A percentile compares a stretch with the other conserved stretches of the same genome.
Evolutionary conservation across 1,140 invertebrate genomes (phyloP).

Genomic region (Philaenus spumarius): DNA sequence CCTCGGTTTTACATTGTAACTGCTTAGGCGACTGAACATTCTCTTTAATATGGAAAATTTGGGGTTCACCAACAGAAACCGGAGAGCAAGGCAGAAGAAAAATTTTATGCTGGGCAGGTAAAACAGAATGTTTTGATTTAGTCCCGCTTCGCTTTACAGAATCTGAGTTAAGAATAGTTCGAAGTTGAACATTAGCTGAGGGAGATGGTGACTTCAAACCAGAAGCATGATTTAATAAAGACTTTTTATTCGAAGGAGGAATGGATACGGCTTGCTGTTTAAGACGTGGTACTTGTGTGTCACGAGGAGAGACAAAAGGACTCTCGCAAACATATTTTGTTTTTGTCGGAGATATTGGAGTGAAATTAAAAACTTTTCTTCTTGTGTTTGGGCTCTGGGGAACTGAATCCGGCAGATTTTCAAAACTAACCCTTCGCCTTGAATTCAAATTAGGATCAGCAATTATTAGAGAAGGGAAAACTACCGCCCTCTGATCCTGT

Average conservation of each 20-base stretch:
- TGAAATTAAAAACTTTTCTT: constrained; percentile 73
- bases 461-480: neutral
- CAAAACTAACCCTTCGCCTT: constrained; percentile 53
- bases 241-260: neutral
- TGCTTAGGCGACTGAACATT: neutral
- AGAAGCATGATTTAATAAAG: neutral
- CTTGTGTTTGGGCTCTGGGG: constrained; percentile 55
- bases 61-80: neutral
- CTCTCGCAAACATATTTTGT: constrained; percentile 36
- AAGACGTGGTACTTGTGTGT: constrained; percentile 27
- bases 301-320: constrained; percentile 43
- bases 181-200: neutral
- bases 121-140: neutral
- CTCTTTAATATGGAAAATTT: neutral
- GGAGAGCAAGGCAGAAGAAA: constrained; percentile 3
- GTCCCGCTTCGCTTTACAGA: neutral
- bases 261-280: neutral
- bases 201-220: neutral
- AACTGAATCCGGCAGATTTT: constrained; percentile 37
- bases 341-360: constrained; percentile 67
- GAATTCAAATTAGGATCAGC: constrained; percentile 20
- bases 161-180: neutral
- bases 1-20: neutral
- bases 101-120: neutral
- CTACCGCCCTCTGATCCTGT: no score